phyloP scores from a whole-genome alignment of 2,113 vertebrate genomes.

The Microtus richardsoni region DNA sequence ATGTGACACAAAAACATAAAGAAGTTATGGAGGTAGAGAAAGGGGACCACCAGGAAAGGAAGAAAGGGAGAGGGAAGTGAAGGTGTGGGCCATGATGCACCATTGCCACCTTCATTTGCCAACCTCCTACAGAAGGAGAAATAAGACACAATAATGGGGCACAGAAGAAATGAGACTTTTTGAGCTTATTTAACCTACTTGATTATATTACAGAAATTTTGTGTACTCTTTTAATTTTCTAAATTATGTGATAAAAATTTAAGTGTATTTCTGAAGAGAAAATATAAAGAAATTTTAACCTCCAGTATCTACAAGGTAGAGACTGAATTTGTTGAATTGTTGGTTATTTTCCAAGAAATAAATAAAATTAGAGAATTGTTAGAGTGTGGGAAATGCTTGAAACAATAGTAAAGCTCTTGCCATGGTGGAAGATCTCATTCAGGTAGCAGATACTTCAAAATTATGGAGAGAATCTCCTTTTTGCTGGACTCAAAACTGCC shows the following conservation, averaged over 20 bases:
- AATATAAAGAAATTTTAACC: not conserved
- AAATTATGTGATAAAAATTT: not conserved
- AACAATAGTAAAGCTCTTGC: not conserved
- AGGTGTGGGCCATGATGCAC: not conserved
- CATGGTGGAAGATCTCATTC: not conserved
- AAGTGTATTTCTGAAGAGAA: not conserved
- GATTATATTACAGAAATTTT: not conserved
- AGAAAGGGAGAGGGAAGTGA: not conserved
- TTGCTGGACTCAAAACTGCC: not conserved
- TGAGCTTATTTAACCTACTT: not conserved
- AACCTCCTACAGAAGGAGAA: not conserved
- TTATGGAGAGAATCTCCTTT: not conserved
- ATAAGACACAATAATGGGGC: not conserved
- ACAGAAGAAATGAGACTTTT: not conserved
- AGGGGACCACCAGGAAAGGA: not conserved
- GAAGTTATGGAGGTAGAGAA: not conserved
- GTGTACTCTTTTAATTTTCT: slow-evolving; percentile 14
- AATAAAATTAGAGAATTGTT: not conserved
- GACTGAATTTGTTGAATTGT: not conserved
- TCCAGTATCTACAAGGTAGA: not conserved
- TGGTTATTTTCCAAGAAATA: not conserved
- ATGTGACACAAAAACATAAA: not conserved
- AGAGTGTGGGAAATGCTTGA: not conserved
- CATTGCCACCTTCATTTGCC: not conserved
- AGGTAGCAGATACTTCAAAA: not conserved